phyloP scores from a whole-genome alignment of 92 coral and sea anemone genomes.

The Blastomussa wellsi region DNA sequence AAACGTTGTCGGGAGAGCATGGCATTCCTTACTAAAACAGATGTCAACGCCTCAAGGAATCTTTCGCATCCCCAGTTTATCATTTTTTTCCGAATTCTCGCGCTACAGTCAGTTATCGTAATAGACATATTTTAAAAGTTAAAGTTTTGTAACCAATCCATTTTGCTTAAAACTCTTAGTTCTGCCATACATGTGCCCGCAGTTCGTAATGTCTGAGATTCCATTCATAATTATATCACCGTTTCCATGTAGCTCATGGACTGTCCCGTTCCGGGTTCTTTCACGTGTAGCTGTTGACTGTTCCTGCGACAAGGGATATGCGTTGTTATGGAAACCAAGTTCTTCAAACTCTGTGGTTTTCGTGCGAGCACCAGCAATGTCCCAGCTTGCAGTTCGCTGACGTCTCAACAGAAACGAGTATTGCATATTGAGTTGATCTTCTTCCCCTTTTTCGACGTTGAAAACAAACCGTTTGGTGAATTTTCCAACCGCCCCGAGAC shows the following conservation, averaged over 20 bases:
- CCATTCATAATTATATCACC: not conserved
- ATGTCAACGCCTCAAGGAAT: too few species aligned
- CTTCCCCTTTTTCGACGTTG: conserved; percentile 43
- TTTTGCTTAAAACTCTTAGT: not conserved
- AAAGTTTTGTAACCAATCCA: conserved; percentile 18
- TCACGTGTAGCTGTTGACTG: not conserved
- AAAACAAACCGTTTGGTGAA: conserved; percentile 40
- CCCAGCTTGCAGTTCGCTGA: conserved; percentile 8
- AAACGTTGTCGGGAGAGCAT: too few species aligned
- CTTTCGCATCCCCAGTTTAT: too few species aligned
- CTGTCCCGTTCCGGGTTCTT: not conserved
- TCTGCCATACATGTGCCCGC: not conserved
- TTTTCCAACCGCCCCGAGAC: conserved; percentile 38
- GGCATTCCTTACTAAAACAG: too few species aligned
- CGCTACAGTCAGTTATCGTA: too few species aligned
- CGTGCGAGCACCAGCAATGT: not conserved
- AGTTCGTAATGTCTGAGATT: not conserved
- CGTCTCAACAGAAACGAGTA: conserved; percentile 24
- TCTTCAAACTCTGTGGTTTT: not conserved
- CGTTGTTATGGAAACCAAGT: conserved; percentile 31
- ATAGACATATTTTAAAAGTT: not conserved
- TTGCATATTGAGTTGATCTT: conserved; percentile 16
- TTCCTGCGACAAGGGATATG: not conserved
- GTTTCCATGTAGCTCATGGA: not conserved
- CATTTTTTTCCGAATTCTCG: not conserved